These are phyloP conservation scores for Labrus mixtus DNA, from an alignment of 2,113 vertebrate species.

Conservation along the genomic window DNA sequence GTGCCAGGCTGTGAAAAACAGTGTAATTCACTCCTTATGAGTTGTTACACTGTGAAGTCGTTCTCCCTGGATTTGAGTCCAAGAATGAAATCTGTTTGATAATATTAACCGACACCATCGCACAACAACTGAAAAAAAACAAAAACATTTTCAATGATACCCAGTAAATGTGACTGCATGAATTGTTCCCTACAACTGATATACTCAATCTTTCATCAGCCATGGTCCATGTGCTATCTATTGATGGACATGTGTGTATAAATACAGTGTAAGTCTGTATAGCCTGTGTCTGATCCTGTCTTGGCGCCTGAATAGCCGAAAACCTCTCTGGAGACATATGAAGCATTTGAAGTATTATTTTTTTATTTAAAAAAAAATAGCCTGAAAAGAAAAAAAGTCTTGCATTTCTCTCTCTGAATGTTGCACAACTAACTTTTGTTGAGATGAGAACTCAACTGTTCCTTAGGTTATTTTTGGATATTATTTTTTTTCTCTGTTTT, in stretches of 20 bases:
- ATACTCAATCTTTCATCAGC: neutral
- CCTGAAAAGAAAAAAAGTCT: neutral
- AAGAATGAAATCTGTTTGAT: constrained; percentile 43
- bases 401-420: constrained; percentile 30
- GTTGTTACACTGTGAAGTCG: constrained; percentile 37
- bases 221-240: neutral
- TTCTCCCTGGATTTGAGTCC: constrained; percentile 25
- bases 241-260: constrained; percentile 7
- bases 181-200: no score
- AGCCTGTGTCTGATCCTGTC: constrained; percentile 25
- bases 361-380: constrained; percentile 34
- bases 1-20: constrained; percentile 44
- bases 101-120: constrained; percentile 27
- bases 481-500: constrained; percentile 30
- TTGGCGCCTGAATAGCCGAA: constrained; percentile 44
- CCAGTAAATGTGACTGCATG: neutral
- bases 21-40: neutral
- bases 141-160: neutral
- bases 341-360: constrained; percentile 49
- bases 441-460: constrained; percentile 34
- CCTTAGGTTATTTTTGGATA: constrained; percentile 62
- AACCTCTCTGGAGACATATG: constrained; percentile 41
- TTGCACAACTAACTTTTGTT: constrained; percentile 21
- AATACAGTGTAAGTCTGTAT: constrained; percentile 16
- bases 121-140: neutral